Percentiles rank a stretch among this genome's conserved stretches.
Evolutionary conservation across 2,797 vertebrate species (phyloP).

Genomic region (Onychomys leucogaster): DNA sequence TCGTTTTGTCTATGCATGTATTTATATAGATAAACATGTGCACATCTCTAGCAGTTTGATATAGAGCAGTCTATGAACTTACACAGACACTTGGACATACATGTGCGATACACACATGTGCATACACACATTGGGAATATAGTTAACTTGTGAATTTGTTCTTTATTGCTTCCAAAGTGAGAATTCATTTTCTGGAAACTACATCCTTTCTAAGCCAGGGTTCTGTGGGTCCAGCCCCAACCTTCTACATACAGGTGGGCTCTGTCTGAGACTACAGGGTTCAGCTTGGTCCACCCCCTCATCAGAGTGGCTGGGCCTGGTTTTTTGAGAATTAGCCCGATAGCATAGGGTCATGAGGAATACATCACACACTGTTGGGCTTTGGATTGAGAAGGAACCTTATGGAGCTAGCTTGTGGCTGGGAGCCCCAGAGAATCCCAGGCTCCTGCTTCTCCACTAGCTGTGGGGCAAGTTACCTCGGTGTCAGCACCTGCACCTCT

Average conservation of each 20-base stretch:
- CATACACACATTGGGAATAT: background rate
- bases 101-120: too few relatives aligned
- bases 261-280: background rate
- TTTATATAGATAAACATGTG: background rate
- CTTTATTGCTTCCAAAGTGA: background rate
- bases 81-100: fast-evolving
- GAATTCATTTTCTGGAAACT: background rate
- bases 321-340: background rate
- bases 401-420: background rate
- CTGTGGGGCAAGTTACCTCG: background rate
- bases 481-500: background rate
- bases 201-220: background rate
- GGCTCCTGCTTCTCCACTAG: background rate
- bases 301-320: background rate
- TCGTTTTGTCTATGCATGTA: background rate
- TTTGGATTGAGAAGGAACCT: background rate
- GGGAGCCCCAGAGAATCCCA: background rate
- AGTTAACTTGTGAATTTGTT: background rate
- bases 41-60: too few relatives aligned
- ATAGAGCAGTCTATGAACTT: fast-evolving
- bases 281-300: background rate
- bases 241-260: too few relatives aligned
- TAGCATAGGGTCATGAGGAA: background rate
- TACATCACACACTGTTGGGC: background rate
- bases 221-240: background rate